These are phyloP conservation scores for Luperina nickerlii DNA, from an alignment of 2,888 invertebrate genomes.

Conservation along the genomic window DNA sequence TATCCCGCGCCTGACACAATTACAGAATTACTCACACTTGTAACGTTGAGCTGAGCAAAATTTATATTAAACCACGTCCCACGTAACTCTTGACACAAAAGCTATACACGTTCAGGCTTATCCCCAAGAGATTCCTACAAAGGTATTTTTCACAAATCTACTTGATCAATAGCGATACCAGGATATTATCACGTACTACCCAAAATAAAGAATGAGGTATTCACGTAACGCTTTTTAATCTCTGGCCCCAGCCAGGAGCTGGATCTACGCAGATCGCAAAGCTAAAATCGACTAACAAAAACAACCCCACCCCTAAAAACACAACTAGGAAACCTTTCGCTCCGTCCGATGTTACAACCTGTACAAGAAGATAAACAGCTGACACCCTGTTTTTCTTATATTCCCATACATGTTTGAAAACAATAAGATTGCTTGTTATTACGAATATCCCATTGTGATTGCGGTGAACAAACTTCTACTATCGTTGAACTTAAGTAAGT, in stretches of 20 bases:
- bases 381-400: conserved; percentile 49
- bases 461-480: conserved; percentile 40
- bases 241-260: conserved; percentile 6
- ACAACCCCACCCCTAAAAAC: conserved; percentile 15
- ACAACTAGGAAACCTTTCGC: conserved; percentile 32
- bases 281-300: conserved; percentile 33
- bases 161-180: conserved; percentile 44
- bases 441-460: conserved; percentile 55
- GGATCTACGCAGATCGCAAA: conserved; percentile 31
- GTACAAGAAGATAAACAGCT: conserved; percentile 51
- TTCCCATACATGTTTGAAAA: conserved; percentile 51
- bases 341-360: conserved; percentile 48
- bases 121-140: conserved; percentile 16
- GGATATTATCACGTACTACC: conserved; percentile 23
- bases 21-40: conserved; percentile 53
- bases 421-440: conserved; percentile 56
- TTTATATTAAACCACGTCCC: conserved; percentile 50
- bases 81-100: conserved; percentile 38
- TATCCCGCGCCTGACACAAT: conserved; percentile 44
- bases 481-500: conserved; percentile 34
- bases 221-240: conserved; percentile 50
- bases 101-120: conserved; percentile 29
- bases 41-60: conserved; percentile 36
- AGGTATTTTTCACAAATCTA: conserved; percentile 41
- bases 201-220: conserved; percentile 41